Base-by-base conservation (phyloP, 2,113 vertebrate genomes). In the Verasper variegatus region DNA sequence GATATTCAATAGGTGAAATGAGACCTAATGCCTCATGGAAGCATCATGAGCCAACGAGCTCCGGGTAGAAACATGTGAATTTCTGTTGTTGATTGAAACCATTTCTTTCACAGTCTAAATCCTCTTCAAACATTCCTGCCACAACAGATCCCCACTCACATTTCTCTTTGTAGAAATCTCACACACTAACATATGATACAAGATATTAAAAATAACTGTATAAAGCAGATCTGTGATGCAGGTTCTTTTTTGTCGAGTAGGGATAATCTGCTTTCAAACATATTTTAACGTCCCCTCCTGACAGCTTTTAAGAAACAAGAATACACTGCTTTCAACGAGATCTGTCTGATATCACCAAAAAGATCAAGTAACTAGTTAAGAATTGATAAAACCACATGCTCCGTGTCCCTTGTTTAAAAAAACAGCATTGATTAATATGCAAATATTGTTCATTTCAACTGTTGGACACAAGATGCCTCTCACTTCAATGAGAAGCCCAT, bases 1-100 rank as follows among this genome's bases (percentile, higher is more conserved):
- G 61, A 63, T 58, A 71, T 45, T 76, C 64, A 31, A 21, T n/a
- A 63, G 60, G 13, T 40, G 73, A 76, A 77, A 65, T 42, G 26
- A 75, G 51, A 75, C 24, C 17, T 10, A 54, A 61, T 24, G 71
- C 45, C 71, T 59, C 35, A 42, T 1, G n/a, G 68, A 66, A 5
- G 5, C 24, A 70, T 72, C 58, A 52, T 18, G 59, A 76, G 60
- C 62, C 63, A 69, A 54, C 9, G 3, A 23, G 42, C 1, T 52
- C 31, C 20, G 1, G 42, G 57, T 58, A 62, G 40, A 58, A 23
- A 61, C 66, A 62, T 7, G 11, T 42, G 42, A 52, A 63, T 24
- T 74, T 59, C 31, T 79, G 51, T 11, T 56, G 26, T 27, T 56
- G 37, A 52, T 20, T 72, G 2, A 69, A 54, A 49, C 17, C 0